Base-by-base conservation (phyloP, 2,888 invertebrate species). In the Linnaemya tessellans region DNA sequence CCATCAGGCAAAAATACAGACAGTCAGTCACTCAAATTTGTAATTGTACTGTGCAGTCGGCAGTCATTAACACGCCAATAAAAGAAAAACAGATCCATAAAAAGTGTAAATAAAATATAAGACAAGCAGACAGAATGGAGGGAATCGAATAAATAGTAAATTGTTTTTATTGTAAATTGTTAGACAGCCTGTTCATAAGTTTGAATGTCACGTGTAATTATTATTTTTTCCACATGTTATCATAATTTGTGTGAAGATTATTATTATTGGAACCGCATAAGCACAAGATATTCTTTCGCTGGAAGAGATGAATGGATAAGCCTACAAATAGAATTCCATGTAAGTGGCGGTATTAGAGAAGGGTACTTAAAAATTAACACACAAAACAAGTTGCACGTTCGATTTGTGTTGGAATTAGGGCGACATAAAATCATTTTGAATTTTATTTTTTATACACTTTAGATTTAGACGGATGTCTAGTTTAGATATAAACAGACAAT, bases 221-320 rank as follows among this genome's bases (percentile, higher is more conserved):
- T 85, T 82, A 80, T 81, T 68, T 80, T 60, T 68, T 82, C 78
- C 82, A 85, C 79, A 82, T 80, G 82, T 82, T 80, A 71, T 62
- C 70, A 62, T 67, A 79, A 85, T 75, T 82, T 79, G 79, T 71
- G 79, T 70, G 79, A 56, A 75, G 79, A 75, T 82, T 82, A 82
- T 75, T 75, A 79, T 65, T 79, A 5, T 46, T 75, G 35, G 11
- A 13, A 18, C 15, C 56, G 64, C 43, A 30, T 22, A 8, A 20
- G 15, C 25, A 15, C 38, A 46, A 20, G 35, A 30, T 58, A 67
- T 67, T 67, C 20, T 41, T 41, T 41, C 18, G 30, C 9, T 18
- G 10, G 1, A 38, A 41, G 18, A 60, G 15, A 68, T 18, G 46
- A 10, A 43, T 41, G 25, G 13, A 58, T 49, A 58, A 22, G 25